These are phyloP conservation scores for Falco berigora DNA, from an alignment of 2,797 vertebrate species.

Conservation along the genomic window DNA sequence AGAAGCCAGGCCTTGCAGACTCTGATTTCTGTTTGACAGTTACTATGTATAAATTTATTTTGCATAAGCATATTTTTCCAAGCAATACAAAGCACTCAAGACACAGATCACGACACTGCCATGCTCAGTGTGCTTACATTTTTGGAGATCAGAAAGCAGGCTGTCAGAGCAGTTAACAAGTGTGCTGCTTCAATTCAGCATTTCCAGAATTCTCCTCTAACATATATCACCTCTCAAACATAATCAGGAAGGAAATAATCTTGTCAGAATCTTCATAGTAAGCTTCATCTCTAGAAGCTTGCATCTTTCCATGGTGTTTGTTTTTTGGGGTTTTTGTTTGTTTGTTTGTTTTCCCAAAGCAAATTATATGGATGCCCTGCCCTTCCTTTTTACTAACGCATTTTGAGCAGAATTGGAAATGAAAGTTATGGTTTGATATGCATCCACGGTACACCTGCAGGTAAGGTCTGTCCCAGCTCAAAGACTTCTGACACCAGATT, in stretches of 20 bases:
- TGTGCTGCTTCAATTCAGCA: background rate
- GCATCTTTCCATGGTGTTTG: background rate
- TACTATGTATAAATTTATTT: background rate
- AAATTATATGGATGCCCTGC: background rate
- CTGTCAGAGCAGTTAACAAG: background rate
- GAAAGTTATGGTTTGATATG: background rate
- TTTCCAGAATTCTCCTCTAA: constrained; percentile 24
- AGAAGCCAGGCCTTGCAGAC: background rate
- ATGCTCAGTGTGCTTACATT: background rate
- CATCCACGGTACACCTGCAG: background rate
- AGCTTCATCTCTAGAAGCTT: background rate
- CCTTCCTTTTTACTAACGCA: background rate
- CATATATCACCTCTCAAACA: background rate
- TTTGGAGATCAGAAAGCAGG: background rate
- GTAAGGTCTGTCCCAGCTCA: background rate
- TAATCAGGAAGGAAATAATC: constrained; percentile 17
- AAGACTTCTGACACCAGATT: background rate
- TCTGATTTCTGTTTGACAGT: background rate
- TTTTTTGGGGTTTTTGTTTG: background rate
- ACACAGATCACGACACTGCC: background rate
- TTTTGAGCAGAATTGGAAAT: background rate
- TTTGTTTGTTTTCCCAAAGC: background rate
- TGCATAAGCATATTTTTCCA: background rate
- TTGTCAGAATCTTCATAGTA: background rate
- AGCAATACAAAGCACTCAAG: background rate